A percentile compares a stretch with the other conserved stretches of the same genome.
Conservation (phyloP, 1,140 invertebrate species). For the Drosophila serrata region DNA sequence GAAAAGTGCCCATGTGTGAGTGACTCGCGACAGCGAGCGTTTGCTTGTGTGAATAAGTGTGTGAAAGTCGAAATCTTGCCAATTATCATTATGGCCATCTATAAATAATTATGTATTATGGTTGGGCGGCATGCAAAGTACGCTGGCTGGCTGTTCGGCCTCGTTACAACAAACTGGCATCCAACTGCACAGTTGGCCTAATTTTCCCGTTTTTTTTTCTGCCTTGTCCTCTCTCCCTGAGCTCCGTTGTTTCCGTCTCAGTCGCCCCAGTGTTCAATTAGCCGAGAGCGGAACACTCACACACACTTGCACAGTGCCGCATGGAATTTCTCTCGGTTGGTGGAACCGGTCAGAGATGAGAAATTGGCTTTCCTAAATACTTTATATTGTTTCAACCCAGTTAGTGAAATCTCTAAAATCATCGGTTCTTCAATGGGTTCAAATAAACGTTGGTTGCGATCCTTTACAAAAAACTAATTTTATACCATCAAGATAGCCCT, state of each 20-base stretch:
- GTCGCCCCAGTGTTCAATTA: conserved; percentile 66
- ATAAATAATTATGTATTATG: conserved; percentile 72
- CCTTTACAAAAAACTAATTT: background rate
- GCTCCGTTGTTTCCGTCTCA: conserved; percentile 28
- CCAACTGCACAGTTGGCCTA: conserved; percentile 78
- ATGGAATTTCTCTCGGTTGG: conserved; percentile 71
- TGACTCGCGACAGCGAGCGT: conserved; percentile 2
- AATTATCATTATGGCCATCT: conserved; percentile 63
- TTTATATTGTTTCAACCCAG: background rate
- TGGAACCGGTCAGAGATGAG: conserved; percentile 38
- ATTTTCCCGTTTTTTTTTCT: conserved; percentile 57
- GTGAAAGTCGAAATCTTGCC: conserved; percentile 60
- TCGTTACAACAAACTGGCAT: conserved; percentile 66
- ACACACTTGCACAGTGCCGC: conserved; percentile 32
- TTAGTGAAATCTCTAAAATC: background rate
- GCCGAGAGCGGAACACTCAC: conserved; percentile 37
- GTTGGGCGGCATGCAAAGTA: conserved; percentile 71
- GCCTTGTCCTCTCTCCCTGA: conserved; percentile 41
- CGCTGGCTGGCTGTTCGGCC: conserved; percentile 61
- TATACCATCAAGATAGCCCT: background rate
- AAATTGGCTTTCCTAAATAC: conserved; percentile 10
- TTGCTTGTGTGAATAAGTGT: conserved; percentile 24
- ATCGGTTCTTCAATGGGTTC: background rate
- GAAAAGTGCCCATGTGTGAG: conserved; percentile 49
- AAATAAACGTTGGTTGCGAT: background rate